A percentile compares a stretch with the other conserved stretches of the same genome.
phyloP scores from a whole-genome alignment of 2,888 invertebrate genomes.

The Drosophila differens region DNA sequence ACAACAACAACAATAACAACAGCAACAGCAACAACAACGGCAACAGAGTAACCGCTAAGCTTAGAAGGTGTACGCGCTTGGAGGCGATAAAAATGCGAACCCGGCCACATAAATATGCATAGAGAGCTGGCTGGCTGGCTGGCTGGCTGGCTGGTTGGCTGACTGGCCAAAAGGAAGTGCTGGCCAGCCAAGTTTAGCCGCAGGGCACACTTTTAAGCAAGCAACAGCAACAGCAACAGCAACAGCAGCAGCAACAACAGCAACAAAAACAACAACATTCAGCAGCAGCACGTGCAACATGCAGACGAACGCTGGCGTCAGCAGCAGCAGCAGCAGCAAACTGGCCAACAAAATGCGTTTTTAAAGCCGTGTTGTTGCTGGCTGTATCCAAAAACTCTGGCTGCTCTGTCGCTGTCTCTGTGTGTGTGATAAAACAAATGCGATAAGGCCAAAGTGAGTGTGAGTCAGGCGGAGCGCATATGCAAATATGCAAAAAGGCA shows the following conservation, averaged over 20 bases:
- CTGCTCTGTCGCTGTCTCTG: slow-evolving; percentile 13
- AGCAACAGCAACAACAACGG: slow-evolving; percentile 12
- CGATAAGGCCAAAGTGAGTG: slow-evolving; percentile 77
- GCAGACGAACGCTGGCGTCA: slow-evolving; percentile 72
- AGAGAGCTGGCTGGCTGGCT: slow-evolving; percentile 46
- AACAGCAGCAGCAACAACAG: slow-evolving; percentile 26
- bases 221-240: slow-evolving; percentile 42
- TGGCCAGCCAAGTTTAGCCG: slow-evolving; percentile 74
- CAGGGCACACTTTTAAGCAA: slow-evolving; percentile 76
- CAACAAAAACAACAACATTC: slow-evolving; percentile 46
- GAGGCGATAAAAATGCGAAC: slow-evolving; percentile 64
- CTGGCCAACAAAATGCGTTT: slow-evolving; percentile 76
- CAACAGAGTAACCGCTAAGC: slow-evolving; percentile 41
- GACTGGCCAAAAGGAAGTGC: slow-evolving; percentile 58
- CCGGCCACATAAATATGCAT: slow-evolving; percentile 76
- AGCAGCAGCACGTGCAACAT: slow-evolving; percentile 76
- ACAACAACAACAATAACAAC: slow-evolving; percentile 26
- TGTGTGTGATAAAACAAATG: slow-evolving; percentile 79
- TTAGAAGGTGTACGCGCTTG: slow-evolving; percentile 69
- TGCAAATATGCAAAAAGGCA: slow-evolving; percentile 73
- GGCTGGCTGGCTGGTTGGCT: slow-evolving; percentile 12
- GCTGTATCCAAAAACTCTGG: slow-evolving; percentile 42
- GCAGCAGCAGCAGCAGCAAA: slow-evolving; percentile 45
- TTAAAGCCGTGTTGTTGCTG: slow-evolving; percentile 55
- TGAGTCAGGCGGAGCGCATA: slow-evolving; percentile 74